These are phyloP conservation scores for Yasuhikotakia modesta DNA, from an alignment of 2,797 vertebrate genomes.

Conservation along the genomic window DNA sequence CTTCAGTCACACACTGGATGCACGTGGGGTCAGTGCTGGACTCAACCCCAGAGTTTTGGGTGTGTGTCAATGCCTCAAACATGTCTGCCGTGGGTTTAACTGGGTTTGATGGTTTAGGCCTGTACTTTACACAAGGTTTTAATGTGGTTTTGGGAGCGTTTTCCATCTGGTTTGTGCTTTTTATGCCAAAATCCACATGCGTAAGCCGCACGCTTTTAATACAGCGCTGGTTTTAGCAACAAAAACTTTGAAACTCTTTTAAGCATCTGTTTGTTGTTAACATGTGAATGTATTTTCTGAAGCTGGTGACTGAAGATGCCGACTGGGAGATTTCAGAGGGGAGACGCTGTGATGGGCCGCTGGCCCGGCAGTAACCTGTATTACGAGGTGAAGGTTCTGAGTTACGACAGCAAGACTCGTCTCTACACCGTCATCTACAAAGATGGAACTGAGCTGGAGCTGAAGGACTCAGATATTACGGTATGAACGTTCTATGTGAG, in stretches of 20 bases:
- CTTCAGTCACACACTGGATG: neutral
- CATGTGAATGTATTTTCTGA: neutral
- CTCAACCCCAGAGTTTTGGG: slow-evolving; percentile 19
- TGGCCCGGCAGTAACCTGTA: slow-evolving; percentile 96
- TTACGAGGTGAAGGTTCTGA: slow-evolving; percentile 89
- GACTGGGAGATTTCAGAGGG: slow-evolving; percentile 79
- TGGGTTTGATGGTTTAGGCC: slow-evolving; percentile 16
- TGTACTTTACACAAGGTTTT: slow-evolving; percentile 6
- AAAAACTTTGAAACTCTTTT: no score
- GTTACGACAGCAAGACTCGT: slow-evolving; percentile 76
- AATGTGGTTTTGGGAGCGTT: neutral
- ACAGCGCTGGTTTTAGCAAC: no score
- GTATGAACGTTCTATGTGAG: slow-evolving; percentile 66
- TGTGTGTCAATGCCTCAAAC: slow-evolving; percentile 23
- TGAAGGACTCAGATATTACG: slow-evolving; percentile 89
- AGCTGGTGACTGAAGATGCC: slow-evolving; percentile 80
- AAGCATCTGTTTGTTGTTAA: no score
- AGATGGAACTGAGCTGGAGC: slow-evolving; percentile 91
- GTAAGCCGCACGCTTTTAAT: no score
- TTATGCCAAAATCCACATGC: neutral
- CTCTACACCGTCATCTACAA: slow-evolving; percentile 95
- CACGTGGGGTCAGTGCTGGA: slow-evolving; percentile 5
- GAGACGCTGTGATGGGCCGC: slow-evolving; percentile 92
- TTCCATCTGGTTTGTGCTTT: neutral
- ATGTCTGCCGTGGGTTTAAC: slow-evolving; percentile 39